phyloP scores from a whole-genome alignment of 2,888 invertebrate species.

The Neelides folsomi region DNA sequence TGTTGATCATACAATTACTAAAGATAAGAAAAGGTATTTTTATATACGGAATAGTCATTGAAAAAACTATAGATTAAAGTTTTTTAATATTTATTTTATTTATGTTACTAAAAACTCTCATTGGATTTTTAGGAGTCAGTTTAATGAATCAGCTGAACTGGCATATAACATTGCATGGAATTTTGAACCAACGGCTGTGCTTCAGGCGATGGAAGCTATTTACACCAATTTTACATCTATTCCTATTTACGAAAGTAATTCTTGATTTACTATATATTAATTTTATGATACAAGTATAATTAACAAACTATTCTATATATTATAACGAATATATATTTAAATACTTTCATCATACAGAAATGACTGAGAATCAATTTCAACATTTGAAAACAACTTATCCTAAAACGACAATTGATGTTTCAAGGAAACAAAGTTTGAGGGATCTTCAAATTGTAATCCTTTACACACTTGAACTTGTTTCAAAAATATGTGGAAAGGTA shows the following conservation, averaged over 20 bases:
- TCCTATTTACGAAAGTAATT: slow-evolving; percentile 46
- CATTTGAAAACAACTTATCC: slow-evolving; percentile 16
- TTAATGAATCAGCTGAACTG: slow-evolving; percentile 33
- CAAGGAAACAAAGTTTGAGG: slow-evolving; percentile 21
- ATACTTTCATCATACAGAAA: no score
- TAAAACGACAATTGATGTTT: slow-evolving; percentile 28
- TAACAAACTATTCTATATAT: no score
- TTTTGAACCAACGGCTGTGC: slow-evolving; percentile 50
- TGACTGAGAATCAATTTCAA: slow-evolving; percentile 14
- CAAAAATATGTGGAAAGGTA: slow-evolving; percentile 25
- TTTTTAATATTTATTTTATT: slow-evolving; percentile 1
- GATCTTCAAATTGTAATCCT: slow-evolving; percentile 28
- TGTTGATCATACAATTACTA: slow-evolving; percentile 38
- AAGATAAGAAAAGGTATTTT: slow-evolving; percentile 33
- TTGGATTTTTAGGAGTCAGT: slow-evolving; percentile 20
- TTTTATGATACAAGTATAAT: no score
- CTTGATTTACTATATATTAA: no score
- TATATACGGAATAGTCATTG: no score
- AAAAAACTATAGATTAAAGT: background rate
- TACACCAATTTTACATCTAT: slow-evolving; percentile 52
- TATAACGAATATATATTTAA: no score
- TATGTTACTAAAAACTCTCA: background rate
- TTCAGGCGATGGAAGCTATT: slow-evolving; percentile 54
- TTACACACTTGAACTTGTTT: slow-evolving; percentile 24
- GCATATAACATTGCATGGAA: slow-evolving; percentile 52